Evolutionary conservation across 2,888 invertebrate genomes (phyloP).

Genomic region (Cybosia mesomella): DNA sequence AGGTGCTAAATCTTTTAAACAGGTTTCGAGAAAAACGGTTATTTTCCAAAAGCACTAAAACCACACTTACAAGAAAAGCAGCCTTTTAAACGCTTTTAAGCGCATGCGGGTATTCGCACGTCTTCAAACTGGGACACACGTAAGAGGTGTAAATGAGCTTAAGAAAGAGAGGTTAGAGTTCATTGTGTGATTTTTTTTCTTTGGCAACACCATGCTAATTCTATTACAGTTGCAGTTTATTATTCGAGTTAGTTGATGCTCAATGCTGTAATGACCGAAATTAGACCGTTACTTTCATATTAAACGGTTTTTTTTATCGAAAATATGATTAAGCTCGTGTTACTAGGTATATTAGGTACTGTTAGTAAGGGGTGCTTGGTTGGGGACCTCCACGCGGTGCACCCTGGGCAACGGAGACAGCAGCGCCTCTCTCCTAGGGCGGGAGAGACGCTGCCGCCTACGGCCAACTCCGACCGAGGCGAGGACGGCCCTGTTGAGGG

Average conservation of each 20-base stretch:
- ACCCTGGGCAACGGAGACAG: too few species aligned
- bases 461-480: too few species aligned
- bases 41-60: slow-evolving; percentile 27
- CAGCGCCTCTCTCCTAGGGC: too few species aligned
- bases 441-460: too few species aligned
- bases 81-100: slow-evolving; percentile 16
- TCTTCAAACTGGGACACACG: slow-evolving; percentile 18
- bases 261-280: neutral
- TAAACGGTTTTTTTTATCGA: neutral
- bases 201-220: slow-evolving; percentile 20
- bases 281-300: neutral
- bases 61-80: slow-evolving; percentile 17
- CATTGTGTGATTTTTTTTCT: slow-evolving; percentile 14
- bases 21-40: slow-evolving; percentile 20
- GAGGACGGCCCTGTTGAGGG: too few species aligned
- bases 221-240: neutral
- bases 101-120: slow-evolving; percentile 14
- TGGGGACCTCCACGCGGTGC: too few species aligned
- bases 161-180: slow-evolving; percentile 11
- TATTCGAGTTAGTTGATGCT: neutral
- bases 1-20: slow-evolving; percentile 24
- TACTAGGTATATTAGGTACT: too few species aligned
- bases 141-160: slow-evolving; percentile 18
- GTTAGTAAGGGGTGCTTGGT: too few species aligned
- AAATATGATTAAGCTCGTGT: too few species aligned